Conservation (phyloP, 35 echinoderm and acorn worm species). For the Patiria miniata region DNA sequence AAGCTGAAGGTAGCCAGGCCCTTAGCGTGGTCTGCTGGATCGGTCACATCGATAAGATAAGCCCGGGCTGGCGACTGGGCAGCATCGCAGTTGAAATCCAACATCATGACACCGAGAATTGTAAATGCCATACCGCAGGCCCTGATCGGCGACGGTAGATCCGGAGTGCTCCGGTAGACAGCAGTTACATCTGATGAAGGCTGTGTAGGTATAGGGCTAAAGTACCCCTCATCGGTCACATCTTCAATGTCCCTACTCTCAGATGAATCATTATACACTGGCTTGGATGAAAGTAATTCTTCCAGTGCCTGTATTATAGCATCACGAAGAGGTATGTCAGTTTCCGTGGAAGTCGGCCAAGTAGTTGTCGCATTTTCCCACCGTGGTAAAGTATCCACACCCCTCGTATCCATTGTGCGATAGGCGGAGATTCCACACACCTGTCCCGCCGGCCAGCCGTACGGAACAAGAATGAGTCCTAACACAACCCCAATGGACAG, state of each 20-base stretch:
- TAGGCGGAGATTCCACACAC: slow-evolving; percentile 37
- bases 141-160: slow-evolving; percentile 40
- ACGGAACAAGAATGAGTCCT: slow-evolving; percentile 88
- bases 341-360: neutral
- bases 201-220: neutral
- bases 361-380: neutral
- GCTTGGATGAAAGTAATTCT: neutral
- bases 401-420: neutral
- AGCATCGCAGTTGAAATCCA: slow-evolving; percentile 95
- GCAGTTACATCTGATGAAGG: neutral
- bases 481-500: slow-evolving; percentile 76
- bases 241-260: neutral
- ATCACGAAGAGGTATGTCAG: neutral
- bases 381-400: neutral
- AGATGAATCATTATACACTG: neutral
- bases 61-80: slow-evolving; percentile 89
- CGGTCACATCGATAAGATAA: slow-evolving; percentile 90
- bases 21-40: slow-evolving; percentile 82
- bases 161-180: slow-evolving; percentile 1
- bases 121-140: slow-evolving; percentile 76
- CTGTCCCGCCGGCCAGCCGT: slow-evolving; percentile 71
- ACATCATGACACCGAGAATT: slow-evolving; percentile 80
- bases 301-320: neutral
- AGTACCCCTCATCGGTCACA: neutral
- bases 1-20: slow-evolving; percentile 87